Base-by-base conservation (phyloP, 2,888 invertebrate species). In the Mellilla xanthometata region DNA sequence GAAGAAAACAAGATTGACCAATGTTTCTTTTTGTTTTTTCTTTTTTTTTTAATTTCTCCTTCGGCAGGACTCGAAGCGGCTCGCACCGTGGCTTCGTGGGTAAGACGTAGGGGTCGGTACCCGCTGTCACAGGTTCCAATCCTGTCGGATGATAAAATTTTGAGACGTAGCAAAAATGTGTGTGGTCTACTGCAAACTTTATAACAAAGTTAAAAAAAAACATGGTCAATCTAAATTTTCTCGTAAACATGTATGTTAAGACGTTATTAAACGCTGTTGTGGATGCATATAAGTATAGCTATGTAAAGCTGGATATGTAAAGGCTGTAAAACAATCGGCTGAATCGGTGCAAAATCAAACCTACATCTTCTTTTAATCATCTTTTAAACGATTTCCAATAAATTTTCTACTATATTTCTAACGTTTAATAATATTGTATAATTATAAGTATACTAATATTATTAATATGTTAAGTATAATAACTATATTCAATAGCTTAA, bases 181-280 rank as follows among this genome's bases (percentile, higher is more conserved):
- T n/a, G 8, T 24, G 24, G n/a, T n/a, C n/a, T n/a, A n/a, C n/a
- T n/a, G n/a, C n/a, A n/a, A 24, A 5, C 7, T 24, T 3, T 24
- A 24, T 2, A 24, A 5, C 7, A 7, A 5, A 24, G 7, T 23
- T 38, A 12, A 11, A 24, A 13, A 24, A 24, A 24, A 19, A 19
- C 15, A 19, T 19, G 54, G 49, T 52, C 55, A 46, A 53, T 60
- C 54, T 49, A 28, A 43, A 55, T 59, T 63, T 53, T 56, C 55
- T 49, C 41, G 67, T 69, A 68, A 68, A 74, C 69, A 68, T 65
- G 49, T 72, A 74, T 76, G 75, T 73, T 55, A 54, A 66, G 60
- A 62, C 59, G 63, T 62, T 54, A 63, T n/a, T n/a, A 64, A 70
- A 65, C 38, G 42, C 13, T 42, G 60, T 68, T 76, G 79, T 78